Conservation (phyloP, 1,140 invertebrate species). For the Drosophila pandora region DNA sequence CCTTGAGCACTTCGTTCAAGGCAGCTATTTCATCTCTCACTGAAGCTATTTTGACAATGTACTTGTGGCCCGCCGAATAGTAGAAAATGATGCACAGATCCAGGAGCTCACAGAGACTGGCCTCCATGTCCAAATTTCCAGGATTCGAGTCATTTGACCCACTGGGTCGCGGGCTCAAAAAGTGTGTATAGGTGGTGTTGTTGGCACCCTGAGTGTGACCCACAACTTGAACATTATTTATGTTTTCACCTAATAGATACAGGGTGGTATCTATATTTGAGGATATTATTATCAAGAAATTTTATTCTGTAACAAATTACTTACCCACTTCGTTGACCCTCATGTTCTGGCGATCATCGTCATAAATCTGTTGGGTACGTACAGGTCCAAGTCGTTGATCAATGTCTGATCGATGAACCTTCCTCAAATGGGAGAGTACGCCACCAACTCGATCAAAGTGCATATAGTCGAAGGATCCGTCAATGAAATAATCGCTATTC, state of each 20-base stretch:
- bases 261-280: slow-evolving; percentile 54
- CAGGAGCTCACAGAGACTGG: slow-evolving; percentile 73
- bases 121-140: slow-evolving; percentile 54
- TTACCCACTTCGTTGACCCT: slow-evolving; percentile 63
- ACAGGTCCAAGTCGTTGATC: slow-evolving; percentile 84
- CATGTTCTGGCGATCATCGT: slow-evolving; percentile 74
- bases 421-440: slow-evolving; percentile 88
- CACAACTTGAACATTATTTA: slow-evolving; percentile 64
- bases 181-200: slow-evolving; percentile 66
- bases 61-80: slow-evolving; percentile 82
- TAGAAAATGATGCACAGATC: slow-evolving; percentile 79
- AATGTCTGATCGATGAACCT: slow-evolving; percentile 86
- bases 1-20: slow-evolving; percentile 78
- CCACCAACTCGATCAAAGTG: slow-evolving; percentile 89
- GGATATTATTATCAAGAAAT: background rate
- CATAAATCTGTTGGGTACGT: slow-evolving; percentile 80
- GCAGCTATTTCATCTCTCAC: slow-evolving; percentile 80
- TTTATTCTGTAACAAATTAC: slow-evolving; percentile 10
- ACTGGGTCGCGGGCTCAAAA: slow-evolving; percentile 54
- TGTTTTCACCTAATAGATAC: slow-evolving; percentile 65
- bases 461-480: slow-evolving; percentile 87
- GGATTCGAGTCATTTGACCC: slow-evolving; percentile 31
- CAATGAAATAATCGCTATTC: slow-evolving; percentile 85
- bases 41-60: slow-evolving; percentile 79
- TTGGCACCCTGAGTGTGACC: slow-evolving; percentile 62